Base-by-base conservation (phyloP, 2,113 vertebrate genomes). In the Psilopsiagon aymara region DNA sequence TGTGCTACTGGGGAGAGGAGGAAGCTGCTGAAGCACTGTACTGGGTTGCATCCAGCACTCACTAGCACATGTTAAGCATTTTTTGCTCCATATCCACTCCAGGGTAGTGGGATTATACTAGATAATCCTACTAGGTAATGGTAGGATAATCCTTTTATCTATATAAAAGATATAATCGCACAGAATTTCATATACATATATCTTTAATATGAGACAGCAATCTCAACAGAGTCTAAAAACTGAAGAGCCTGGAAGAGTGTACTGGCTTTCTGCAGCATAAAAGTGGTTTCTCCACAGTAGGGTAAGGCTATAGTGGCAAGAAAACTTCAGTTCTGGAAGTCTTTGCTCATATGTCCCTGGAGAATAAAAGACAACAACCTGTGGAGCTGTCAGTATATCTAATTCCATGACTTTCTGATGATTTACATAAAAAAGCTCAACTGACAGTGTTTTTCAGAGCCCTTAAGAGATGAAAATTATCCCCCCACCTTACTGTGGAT, bases 401-500 rank as follows among this genome's bases (percentile, higher is more conserved):
- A 27, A 79, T 84, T 81, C 43, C 31, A 11, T 7, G 37, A 86
- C 24, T 10, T 82, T 95, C 74, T 43, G 44, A 27, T 82, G 62
- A 62, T 79, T 68, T 66, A 52, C 62, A 27, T 37, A 15, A 5
- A 41, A 68, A 62, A 68, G 27, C n/a, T 90, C 6, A 28, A 81
- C 88, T 82, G 47, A 28, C 13, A 2, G 33, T 85, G 29, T 15
- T 86, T 86, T 82, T 73, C 44, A n/a, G 52, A 59, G 9, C 49
- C 31, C 33, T 86, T 92, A 28, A 10, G 15, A 43, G 63, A 27
- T 0, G 16, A 63, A 64, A n/a, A 37, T 66, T 4, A 33, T 57
- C 20, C 10, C 16, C 8, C 16, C 3, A 0, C 2, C 21, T 44
- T 64, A 13, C 14, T 4, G 1, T 49, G 37, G 35, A 33, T 74